Conservation (phyloP, 2,888 invertebrate genomes). For the Xanthorhoe designata region DNA sequence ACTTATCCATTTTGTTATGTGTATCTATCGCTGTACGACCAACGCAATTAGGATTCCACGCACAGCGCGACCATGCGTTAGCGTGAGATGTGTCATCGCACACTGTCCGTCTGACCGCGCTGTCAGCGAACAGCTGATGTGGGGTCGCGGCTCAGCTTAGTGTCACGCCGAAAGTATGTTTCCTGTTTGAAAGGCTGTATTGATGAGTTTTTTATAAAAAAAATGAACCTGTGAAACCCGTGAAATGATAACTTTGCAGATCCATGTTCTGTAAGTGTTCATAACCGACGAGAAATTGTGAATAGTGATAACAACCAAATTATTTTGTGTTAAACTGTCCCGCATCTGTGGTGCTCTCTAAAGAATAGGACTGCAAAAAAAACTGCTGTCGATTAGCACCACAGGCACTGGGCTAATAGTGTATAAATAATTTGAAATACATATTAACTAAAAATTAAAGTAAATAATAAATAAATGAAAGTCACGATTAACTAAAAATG, state of each 20-base stretch:
- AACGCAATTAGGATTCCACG: conserved; percentile 8
- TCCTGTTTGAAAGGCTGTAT: conserved; percentile 1
- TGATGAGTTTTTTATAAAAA: neutral
- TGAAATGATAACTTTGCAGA: neutral
- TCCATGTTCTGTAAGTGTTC: too few relatives aligned
- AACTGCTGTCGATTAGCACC: too few relatives aligned
- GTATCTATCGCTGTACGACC: neutral
- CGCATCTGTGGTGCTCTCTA: too few relatives aligned
- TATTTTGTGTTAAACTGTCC: too few relatives aligned
- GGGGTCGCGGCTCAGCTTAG: conserved; percentile 29
- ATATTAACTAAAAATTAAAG: too few relatives aligned
- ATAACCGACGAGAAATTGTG: neutral
- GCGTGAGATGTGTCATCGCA: conserved; percentile 21
- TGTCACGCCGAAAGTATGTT: conserved; percentile 26
- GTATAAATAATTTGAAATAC: too few relatives aligned
- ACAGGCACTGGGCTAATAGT: too few relatives aligned
- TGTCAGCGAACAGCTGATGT: conserved; percentile 31
- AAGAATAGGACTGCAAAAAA: too few relatives aligned
- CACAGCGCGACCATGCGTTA: conserved; percentile 21
- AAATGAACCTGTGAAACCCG: neutral
- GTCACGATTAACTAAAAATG: too few relatives aligned
- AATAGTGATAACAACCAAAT: neutral
- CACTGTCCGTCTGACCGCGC: conserved; percentile 15
- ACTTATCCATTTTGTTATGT: neutral
- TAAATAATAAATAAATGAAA: too few relatives aligned